phyloP scores from a whole-genome alignment of 1,140 invertebrate species.

The Rhizoglyphus robini region DNA sequence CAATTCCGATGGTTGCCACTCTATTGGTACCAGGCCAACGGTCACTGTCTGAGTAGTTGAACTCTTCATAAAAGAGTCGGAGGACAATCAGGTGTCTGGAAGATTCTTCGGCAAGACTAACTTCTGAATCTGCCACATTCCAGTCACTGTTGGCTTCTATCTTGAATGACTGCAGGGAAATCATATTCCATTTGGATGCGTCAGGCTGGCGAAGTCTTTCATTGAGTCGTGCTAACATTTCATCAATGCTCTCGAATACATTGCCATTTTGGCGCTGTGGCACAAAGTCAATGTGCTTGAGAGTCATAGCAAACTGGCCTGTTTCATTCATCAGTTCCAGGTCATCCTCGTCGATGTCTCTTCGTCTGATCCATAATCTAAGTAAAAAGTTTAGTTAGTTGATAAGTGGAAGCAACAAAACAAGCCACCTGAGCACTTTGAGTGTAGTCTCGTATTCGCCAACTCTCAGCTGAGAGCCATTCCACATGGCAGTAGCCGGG shows the following conservation, averaged over 20 bases:
- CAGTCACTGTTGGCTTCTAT: slow-evolving; percentile 20
- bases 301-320: not conserved
- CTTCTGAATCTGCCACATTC: slow-evolving; percentile 14
- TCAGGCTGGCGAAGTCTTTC: not conserved
- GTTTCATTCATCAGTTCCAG: not conserved
- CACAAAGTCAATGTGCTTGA: slow-evolving; percentile 19
- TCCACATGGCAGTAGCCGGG: not conserved
- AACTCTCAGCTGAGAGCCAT: not conserved
- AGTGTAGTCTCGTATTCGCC: slow-evolving; percentile 16
- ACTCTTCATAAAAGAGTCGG: slow-evolving; percentile 19
- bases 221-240: slow-evolving; percentile 16
- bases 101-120: slow-evolving; percentile 15
- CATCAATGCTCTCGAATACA: slow-evolving; percentile 20
- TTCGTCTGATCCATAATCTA: slow-evolving; percentile 13
- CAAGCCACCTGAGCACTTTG: slow-evolving; percentile 2
- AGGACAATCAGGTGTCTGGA: slow-evolving; percentile 12
- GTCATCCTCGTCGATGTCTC: slow-evolving; percentile 1
- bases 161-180: slow-evolving; percentile 18
- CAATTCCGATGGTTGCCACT: slow-evolving; percentile 8
- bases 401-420: not conserved
- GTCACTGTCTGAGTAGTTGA: not conserved
- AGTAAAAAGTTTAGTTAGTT: not conserved
- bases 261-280: slow-evolving; percentile 9
- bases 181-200: not conserved
- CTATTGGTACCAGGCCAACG: not conserved